Percentiles rank a stretch among this genome's conserved stretches.
Evolutionary conservation across 2,888 invertebrate species (phyloP).

Genomic region (Cryptus armator): DNA sequence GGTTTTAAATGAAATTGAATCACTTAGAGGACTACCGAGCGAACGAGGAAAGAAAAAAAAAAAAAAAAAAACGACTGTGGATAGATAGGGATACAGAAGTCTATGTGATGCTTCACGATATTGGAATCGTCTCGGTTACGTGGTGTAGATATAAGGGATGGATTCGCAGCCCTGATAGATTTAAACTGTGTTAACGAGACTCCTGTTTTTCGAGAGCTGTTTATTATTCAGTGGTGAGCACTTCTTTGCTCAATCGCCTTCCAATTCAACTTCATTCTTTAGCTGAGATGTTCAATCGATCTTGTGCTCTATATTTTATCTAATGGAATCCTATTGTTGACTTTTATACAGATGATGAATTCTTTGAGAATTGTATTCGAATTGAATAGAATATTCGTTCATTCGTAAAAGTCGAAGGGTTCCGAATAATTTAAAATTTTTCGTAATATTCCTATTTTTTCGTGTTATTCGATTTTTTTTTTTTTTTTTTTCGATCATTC

Average conservation of each 20-base stretch:
- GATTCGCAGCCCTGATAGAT: slow-evolving; percentile 7
- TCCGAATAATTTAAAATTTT: too few relatives aligned
- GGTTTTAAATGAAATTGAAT: slow-evolving; percentile 71
- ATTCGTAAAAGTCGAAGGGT: too few relatives aligned
- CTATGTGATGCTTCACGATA: slow-evolving; percentile 23
- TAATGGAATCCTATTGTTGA: background rate
- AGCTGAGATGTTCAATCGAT: background rate
- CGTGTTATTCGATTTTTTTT: too few relatives aligned
- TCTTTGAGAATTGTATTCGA: too few relatives aligned
- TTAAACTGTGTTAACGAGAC: slow-evolving; percentile 14
- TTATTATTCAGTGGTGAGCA: background rate
- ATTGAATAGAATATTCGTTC: too few relatives aligned
- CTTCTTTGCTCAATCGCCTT: background rate
- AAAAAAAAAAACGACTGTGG: slow-evolving; percentile 19
- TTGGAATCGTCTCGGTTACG: background rate
- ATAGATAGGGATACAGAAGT: slow-evolving; percentile 36
- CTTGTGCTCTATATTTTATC: background rate
- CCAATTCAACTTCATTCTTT: background rate
- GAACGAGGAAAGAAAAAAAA: slow-evolving; percentile 39
- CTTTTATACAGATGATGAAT: too few relatives aligned
- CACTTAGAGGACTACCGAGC: slow-evolving; percentile 50
- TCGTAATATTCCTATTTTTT: too few relatives aligned
- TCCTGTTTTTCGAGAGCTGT: background rate
- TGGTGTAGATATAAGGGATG: background rate
- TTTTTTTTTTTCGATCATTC: too few relatives aligned